Conservation (phyloP, 2,797 vertebrate genomes). For the Cheirogaleus major region DNA sequence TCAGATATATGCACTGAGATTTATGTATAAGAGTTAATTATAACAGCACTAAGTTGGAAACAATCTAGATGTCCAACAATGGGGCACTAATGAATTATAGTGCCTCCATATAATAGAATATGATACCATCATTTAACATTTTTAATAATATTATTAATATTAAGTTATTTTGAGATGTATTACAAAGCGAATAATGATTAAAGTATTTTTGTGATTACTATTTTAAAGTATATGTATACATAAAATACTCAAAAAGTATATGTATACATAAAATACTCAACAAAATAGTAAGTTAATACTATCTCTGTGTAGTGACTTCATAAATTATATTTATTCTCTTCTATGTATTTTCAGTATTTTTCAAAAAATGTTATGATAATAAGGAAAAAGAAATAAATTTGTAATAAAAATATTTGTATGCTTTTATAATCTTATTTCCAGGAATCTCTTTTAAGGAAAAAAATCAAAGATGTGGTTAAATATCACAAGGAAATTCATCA, state of each 20-base stretch:
- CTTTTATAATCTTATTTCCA: slow-evolving; percentile 32
- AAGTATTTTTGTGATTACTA: not conserved
- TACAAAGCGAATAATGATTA: not conserved
- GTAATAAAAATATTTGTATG: not conserved
- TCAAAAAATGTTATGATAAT: not conserved
- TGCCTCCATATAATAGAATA: not conserved
- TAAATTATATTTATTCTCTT: slow-evolving; percentile 6
- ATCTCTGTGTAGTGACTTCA: not conserved
- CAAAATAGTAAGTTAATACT: not conserved
- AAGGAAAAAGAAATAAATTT: not conserved
- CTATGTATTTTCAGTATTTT: not conserved
- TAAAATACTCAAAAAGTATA: not conserved
- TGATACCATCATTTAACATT: not conserved
- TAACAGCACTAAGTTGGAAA: not conserved
- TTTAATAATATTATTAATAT: not conserved
- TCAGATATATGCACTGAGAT: not conserved
- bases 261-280: not conserved
- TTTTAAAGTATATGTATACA: not conserved
- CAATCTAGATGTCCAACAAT: not conserved
- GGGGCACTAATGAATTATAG: not conserved
- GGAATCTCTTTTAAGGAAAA: not conserved
- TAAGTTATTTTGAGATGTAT: not conserved
- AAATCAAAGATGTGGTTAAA: not conserved
- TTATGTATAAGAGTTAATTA: not conserved
- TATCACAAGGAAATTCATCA: not conserved